phyloP scores from a whole-genome alignment of 2,888 invertebrate species.

The Monoplex corrugatus region DNA sequence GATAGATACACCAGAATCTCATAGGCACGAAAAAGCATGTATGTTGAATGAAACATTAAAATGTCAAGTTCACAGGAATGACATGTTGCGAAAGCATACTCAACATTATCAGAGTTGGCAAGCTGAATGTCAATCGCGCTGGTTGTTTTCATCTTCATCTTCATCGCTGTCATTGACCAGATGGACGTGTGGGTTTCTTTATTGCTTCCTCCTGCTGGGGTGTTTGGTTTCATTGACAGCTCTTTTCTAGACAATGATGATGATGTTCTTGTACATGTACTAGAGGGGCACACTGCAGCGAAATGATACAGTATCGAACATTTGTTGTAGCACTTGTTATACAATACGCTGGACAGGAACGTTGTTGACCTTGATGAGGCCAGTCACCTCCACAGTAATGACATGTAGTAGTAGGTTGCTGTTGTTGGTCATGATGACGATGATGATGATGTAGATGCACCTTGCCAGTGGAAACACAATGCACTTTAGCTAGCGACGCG shows the following conservation, averaged over 20 bases:
- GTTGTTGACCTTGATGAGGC: not conserved
- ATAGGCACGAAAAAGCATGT: not conserved
- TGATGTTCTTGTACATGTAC: not conserved
- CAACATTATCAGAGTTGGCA: too few species aligned
- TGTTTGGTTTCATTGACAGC: not conserved
- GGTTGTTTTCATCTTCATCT: too few species aligned
- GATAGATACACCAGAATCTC: not conserved
- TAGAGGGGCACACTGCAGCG: too few species aligned
- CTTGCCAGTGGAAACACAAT: not conserved
- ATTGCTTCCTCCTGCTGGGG: not conserved
- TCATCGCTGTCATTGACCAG: not conserved
- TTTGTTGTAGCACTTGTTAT: not conserved
- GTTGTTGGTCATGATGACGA: too few species aligned
- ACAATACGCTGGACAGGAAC: constrained; percentile 6
- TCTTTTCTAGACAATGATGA: not conserved
- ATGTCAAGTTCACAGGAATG: not conserved
- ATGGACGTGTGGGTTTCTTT: not conserved
- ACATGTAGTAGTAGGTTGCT: not conserved
- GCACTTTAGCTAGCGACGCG: not conserved
- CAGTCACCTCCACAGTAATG: not conserved
- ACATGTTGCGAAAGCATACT: too few species aligned
- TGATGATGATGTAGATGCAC: not conserved
- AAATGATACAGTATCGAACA: not conserved
- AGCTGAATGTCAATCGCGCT: too few species aligned
- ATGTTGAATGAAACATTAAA: not conserved